These are phyloP conservation scores for Actinopyga echinites DNA, from an alignment of 53 echinoderm and acorn worm species.

Conservation along the genomic window DNA sequence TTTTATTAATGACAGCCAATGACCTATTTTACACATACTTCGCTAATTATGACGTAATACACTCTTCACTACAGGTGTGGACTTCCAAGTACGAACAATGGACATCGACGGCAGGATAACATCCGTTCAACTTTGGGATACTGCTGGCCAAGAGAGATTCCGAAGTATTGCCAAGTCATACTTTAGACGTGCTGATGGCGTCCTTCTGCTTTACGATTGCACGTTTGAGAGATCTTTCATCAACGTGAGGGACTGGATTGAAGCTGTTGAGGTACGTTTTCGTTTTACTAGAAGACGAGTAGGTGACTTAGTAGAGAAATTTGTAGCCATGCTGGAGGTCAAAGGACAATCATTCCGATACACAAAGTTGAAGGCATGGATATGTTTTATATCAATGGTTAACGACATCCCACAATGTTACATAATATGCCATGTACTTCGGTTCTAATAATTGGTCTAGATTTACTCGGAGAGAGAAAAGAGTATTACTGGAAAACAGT, in stretches of 20 bases:
- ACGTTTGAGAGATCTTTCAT: slow-evolving; percentile 94
- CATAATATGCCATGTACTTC: no score
- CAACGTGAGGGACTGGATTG: slow-evolving; percentile 98
- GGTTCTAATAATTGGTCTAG: no score
- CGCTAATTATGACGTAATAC: no score
- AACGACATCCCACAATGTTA: no score
- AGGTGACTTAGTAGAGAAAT: background rate
- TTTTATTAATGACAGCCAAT: no score
- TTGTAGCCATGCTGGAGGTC: no score
- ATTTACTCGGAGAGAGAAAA: no score
- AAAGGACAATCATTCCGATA: background rate
- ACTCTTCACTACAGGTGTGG: slow-evolving; percentile 64
- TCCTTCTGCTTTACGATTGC: slow-evolving; percentile 90
- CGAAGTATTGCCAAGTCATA: slow-evolving; percentile 97
- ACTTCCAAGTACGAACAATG: slow-evolving; percentile 93
- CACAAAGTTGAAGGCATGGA: background rate
- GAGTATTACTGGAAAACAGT: no score
- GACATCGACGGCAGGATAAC: slow-evolving; percentile 91
- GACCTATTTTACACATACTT: no score
- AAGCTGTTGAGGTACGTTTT: slow-evolving; percentile 87
- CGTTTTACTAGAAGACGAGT: background rate
- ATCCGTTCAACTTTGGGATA: slow-evolving; percentile 97
- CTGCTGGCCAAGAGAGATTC: slow-evolving; percentile 96
- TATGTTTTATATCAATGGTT: no score
- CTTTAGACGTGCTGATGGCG: slow-evolving; percentile 97